A percentile compares a stretch with the other conserved stretches of the same genome.
Conservation (phyloP, 2,797 vertebrate genomes). For the Bovichtus diacanthus region DNA sequence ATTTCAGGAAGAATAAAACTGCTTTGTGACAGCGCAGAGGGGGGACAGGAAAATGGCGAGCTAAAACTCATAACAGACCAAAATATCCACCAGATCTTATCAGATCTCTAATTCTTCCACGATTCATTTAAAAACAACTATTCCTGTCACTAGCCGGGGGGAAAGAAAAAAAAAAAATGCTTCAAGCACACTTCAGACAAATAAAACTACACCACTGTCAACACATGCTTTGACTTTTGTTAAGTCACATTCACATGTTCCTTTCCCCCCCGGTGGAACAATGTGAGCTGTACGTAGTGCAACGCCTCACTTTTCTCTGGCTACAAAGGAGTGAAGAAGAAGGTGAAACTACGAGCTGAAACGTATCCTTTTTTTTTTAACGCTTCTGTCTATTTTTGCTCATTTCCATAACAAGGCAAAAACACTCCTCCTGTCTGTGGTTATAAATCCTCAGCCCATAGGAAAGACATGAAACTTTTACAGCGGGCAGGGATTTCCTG, state of each 20-base stretch:
- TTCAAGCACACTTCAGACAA: not conserved
- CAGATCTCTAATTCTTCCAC: conserved; percentile 34
- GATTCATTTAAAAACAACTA: conserved; percentile 26
- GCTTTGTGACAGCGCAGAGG: conserved; percentile 17
- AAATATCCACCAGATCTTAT: conserved; percentile 50
- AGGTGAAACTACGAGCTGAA: not conserved
- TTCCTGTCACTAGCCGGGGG: conserved; percentile 23
- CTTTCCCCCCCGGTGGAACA: not conserved
- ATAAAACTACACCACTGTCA: not conserved
- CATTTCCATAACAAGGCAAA: conserved; percentile 35
- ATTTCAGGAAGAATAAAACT: conserved; percentile 14
- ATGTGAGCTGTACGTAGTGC: not conserved
- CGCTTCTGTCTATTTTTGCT: conserved; percentile 41
- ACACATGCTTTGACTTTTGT: conserved; percentile 10
- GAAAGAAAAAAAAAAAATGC: too few species aligned
- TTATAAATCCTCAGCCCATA: conserved; percentile 51
- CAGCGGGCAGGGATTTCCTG: conserved; percentile 66
- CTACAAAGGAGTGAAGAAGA: not conserved
- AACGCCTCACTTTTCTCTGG: not conserved
- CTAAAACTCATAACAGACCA: conserved; percentile 36
- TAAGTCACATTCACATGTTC: not conserved
- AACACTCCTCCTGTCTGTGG: conserved; percentile 11
- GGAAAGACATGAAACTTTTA: conserved; percentile 72
- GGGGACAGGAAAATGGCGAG: conserved; percentile 21
- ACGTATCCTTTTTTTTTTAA: conserved; percentile 2